These are phyloP conservation scores for Galerucella pusilla DNA, from an alignment of 2,888 invertebrate species.

Conservation along the genomic window DNA sequence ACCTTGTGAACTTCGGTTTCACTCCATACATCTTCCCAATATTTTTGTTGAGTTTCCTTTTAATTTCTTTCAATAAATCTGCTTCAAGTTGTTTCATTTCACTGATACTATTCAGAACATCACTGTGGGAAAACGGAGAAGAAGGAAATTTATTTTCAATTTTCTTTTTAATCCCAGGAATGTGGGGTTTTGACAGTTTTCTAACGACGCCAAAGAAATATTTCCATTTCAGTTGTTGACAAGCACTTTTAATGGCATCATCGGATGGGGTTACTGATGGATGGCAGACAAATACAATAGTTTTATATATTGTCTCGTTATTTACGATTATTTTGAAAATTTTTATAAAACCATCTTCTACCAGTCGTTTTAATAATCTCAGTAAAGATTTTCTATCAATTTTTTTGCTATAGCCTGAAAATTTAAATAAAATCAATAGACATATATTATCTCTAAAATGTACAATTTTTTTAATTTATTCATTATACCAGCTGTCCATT, in stretches of 20 bases:
- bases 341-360: slow-evolving; percentile 70
- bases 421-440: neutral
- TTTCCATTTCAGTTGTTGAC: slow-evolving; percentile 74
- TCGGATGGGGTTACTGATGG: slow-evolving; percentile 65
- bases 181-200: slow-evolving; percentile 28
- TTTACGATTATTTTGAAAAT: slow-evolving; percentile 67
- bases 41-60: slow-evolving; percentile 12
- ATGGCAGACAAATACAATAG: slow-evolving; percentile 69
- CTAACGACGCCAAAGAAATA: slow-evolving; percentile 58
- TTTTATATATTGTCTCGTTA: slow-evolving; percentile 64
- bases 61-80: slow-evolving; percentile 20
- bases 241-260: slow-evolving; percentile 68
- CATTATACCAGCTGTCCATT: neutral
- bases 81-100: slow-evolving; percentile 46
- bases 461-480: neutral
- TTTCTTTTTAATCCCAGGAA: slow-evolving; percentile 28
- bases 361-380: slow-evolving; percentile 70
- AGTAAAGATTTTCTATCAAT: slow-evolving; percentile 75
- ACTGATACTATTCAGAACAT: slow-evolving; percentile 50
- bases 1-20: slow-evolving; percentile 45
- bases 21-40: slow-evolving; percentile 37
- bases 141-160: slow-evolving; percentile 46
- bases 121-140: slow-evolving; percentile 46
- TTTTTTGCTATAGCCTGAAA: slow-evolving; percentile 65
- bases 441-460: neutral